phyloP scores from a whole-genome alignment of 1,140 invertebrate species.

The Anoplolepis gracilipes region DNA sequence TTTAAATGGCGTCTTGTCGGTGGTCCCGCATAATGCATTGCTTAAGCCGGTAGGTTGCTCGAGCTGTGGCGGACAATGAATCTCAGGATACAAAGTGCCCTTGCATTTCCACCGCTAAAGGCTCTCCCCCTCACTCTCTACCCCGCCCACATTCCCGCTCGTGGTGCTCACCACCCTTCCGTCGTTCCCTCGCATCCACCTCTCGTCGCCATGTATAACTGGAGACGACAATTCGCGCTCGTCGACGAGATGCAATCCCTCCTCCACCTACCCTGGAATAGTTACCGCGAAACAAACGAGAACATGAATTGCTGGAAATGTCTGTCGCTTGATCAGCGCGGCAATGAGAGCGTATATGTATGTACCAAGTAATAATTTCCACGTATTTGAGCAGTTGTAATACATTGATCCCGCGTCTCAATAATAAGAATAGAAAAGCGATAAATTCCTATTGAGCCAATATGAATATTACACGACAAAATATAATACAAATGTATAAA shows the following conservation, averaged over 20 bases:
- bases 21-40: conserved; percentile 69
- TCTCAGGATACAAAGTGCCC: conserved; percentile 74
- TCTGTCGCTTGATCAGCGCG: conserved; percentile 50
- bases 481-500: neutral
- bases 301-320: conserved; percentile 58
- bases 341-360: conserved; percentile 5
- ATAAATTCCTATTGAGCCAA: neutral
- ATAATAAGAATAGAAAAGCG: conserved; percentile 9
- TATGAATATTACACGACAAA: neutral
- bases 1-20: conserved; percentile 72
- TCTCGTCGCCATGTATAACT: conserved; percentile 56
- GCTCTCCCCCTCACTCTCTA: neutral
- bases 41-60: conserved; percentile 67
- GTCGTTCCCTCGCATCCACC: conserved; percentile 24
- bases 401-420: neutral
- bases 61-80: conserved; percentile 73
- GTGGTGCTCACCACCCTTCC: conserved; percentile 25
- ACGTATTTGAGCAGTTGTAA: neutral
- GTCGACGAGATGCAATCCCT: conserved; percentile 53
- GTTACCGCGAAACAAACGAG: conserved; percentile 61
- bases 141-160: neutral
- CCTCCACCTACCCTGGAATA: conserved; percentile 32
- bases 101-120: conserved; percentile 62
- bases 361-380: conserved; percentile 8
- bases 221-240: conserved; percentile 58